A percentile compares a stretch with the other conserved stretches of the same genome.
Conservation (phyloP, 2,797 vertebrate genomes). For the Bradypus variegatus region DNA sequence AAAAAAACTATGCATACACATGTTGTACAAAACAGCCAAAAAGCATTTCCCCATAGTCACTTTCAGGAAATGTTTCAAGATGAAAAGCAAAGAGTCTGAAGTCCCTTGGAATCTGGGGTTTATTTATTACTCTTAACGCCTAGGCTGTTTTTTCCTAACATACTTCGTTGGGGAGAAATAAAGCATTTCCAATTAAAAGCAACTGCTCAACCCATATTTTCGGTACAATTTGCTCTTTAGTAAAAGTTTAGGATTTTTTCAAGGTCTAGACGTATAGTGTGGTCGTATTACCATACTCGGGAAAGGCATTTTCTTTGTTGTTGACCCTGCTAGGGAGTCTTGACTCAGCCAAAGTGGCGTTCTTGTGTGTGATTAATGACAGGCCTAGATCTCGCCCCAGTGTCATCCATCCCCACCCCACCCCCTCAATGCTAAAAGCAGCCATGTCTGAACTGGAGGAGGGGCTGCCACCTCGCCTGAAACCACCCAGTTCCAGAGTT, state of each 20-base stretch:
- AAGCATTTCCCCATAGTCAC: conserved; percentile 27
- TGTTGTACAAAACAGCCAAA: conserved; percentile 32
- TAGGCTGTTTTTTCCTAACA: conserved; percentile 24
- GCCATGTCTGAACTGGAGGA: conserved; percentile 46
- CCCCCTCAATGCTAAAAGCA: conserved; percentile 17
- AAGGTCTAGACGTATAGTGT: neutral
- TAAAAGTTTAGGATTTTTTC: conserved; percentile 42
- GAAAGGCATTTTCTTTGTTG: conserved; percentile 69
- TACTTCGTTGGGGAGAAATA: neutral
- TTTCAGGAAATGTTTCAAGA: conserved; percentile 49
- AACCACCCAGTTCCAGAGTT: conserved; percentile 50
- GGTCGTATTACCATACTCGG: conserved; percentile 33
- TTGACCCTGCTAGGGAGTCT: conserved; percentile 65
- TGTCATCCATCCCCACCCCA: conserved; percentile 51
- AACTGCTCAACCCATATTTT: neutral
- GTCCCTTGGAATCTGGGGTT: conserved; percentile 10
- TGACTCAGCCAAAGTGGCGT: conserved; percentile 67
- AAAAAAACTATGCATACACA: neutral
- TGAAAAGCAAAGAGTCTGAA: conserved; percentile 25
- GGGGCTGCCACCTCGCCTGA: conserved; percentile 45
- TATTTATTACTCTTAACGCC: conserved; percentile 21
- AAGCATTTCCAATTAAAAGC: conserved; percentile 28
- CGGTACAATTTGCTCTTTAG: conserved; percentile 19
- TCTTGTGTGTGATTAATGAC: conserved; percentile 73
- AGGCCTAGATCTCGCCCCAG: conserved; percentile 64